phyloP scores from a whole-genome alignment of 2,113 vertebrate species.

The Danionella cerebrum region DNA sequence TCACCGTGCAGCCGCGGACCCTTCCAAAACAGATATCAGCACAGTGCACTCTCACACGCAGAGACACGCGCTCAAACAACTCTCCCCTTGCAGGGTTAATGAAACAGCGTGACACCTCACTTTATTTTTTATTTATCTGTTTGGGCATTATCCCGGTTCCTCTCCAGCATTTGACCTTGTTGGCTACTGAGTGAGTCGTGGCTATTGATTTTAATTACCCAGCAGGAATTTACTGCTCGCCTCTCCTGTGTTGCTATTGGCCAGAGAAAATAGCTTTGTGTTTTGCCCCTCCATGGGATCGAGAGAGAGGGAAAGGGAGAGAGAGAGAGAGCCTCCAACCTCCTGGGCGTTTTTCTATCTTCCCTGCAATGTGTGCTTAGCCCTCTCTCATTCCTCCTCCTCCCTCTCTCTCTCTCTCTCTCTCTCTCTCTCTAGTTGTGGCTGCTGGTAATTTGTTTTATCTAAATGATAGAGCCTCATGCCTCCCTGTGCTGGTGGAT shows the following conservation, averaged over 20 bases:
- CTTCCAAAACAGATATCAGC: not conserved
- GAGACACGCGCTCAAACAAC: constrained; percentile 15
- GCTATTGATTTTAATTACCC: constrained; percentile 97
- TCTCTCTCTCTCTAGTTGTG: constrained; percentile 42
- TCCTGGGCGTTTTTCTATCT: constrained; percentile 50
- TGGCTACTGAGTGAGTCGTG: constrained; percentile 76
- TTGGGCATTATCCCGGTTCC: constrained; percentile 68
- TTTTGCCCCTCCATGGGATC: constrained; percentile 62
- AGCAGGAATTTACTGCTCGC: constrained; percentile 77
- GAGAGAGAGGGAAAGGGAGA: not conserved
- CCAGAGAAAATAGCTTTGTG: constrained; percentile 71
- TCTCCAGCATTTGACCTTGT: constrained; percentile 81
- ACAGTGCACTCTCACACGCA: constrained; percentile 4
- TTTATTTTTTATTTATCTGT: constrained; percentile 55
- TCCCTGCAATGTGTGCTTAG: constrained; percentile 27
- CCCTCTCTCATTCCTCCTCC: constrained; percentile 5
- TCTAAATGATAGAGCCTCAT: constrained; percentile 63
- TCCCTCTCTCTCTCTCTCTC: not conserved
- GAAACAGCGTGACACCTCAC: constrained; percentile 76
- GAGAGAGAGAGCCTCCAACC: constrained; percentile 26
- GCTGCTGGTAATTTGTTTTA: constrained; percentile 70
- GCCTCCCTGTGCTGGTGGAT: constrained; percentile 58
- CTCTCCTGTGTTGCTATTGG: constrained; percentile 73
- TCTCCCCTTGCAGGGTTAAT: constrained; percentile 68
- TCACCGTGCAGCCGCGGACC: not conserved